These are phyloP conservation scores for Psammodynastes pulverulentus DNA, from an alignment of 2,113 vertebrate species.

Conservation along the genomic window DNA sequence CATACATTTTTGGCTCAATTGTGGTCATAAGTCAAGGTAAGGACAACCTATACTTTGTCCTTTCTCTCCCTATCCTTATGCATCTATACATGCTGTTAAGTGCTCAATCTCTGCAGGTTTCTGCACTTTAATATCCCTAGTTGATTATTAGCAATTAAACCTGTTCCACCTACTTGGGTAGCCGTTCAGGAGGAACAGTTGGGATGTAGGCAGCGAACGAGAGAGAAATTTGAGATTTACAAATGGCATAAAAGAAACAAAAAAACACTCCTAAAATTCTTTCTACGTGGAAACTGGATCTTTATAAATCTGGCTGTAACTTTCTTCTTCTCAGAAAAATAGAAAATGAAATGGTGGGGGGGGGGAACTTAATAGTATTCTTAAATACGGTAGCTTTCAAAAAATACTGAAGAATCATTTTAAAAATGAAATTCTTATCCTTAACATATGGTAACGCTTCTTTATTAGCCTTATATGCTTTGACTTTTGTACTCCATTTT, in stretches of 20 bases:
- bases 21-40: not conserved
- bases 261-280: not conserved
- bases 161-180: not conserved
- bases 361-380: not conserved
- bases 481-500: not conserved
- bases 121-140: not conserved
- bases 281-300: not conserved
- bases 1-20: not conserved
- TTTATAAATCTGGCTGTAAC: not conserved
- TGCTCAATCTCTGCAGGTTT: not conserved
- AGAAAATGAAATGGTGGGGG: not conserved
- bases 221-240: not conserved
- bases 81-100: not conserved
- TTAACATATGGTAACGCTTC: not conserved
- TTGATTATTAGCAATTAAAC: not conserved
- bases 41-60: not conserved
- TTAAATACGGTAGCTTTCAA: not conserved
- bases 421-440: conserved; percentile 1
- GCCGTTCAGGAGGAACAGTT: not conserved
- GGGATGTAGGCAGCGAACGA: not conserved
- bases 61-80: not conserved
- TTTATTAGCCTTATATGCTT: conserved; percentile 4
- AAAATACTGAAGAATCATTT: not conserved
- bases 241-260: not conserved
- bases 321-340: not conserved